phyloP scores from a whole-genome alignment of 2,113 vertebrate genomes.

The Seriola dumerili region DNA sequence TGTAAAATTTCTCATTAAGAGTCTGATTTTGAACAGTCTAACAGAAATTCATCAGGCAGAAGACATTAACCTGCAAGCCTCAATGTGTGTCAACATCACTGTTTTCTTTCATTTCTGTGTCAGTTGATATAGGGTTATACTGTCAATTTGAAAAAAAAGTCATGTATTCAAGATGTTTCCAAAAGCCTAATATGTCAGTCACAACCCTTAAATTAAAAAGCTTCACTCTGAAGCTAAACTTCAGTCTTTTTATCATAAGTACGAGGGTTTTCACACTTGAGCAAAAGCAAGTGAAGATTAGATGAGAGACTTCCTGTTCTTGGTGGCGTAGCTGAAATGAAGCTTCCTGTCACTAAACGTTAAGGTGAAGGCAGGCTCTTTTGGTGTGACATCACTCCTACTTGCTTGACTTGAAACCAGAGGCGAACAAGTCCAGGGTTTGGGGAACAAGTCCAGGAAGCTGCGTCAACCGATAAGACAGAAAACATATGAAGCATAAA shows the following conservation, averaged over 20 bases:
- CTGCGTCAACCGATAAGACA: constrained; percentile 85
- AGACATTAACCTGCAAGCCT: not conserved
- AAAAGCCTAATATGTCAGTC: not conserved
- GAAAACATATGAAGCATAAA: constrained; percentile 75
- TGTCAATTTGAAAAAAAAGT: not conserved
- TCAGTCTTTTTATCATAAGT: constrained; percentile 1
- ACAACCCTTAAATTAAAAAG: not conserved
- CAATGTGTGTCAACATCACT: not conserved
- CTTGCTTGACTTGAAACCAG: constrained; percentile 70
- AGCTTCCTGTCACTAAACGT: constrained; percentile 76
- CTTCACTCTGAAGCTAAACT: not conserved
- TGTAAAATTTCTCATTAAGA: not conserved
- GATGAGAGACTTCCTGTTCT: constrained; percentile 78
- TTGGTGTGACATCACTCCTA: constrained; percentile 87
- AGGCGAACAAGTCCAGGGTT: constrained; percentile 81
- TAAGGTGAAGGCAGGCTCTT: constrained; percentile 85
- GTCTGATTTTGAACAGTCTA: not conserved
- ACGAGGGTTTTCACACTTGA: constrained; percentile 49
- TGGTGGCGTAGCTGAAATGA: constrained; percentile 72
- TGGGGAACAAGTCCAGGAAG: constrained; percentile 88
- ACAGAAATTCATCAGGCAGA: not conserved
- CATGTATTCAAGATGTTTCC: not conserved
- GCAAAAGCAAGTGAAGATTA: constrained; percentile 53
- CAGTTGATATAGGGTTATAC: not conserved
- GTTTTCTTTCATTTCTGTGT: not conserved